These are phyloP conservation scores for Orthosia incerta DNA, from an alignment of 2,888 invertebrate genomes.

Conservation along the genomic window DNA sequence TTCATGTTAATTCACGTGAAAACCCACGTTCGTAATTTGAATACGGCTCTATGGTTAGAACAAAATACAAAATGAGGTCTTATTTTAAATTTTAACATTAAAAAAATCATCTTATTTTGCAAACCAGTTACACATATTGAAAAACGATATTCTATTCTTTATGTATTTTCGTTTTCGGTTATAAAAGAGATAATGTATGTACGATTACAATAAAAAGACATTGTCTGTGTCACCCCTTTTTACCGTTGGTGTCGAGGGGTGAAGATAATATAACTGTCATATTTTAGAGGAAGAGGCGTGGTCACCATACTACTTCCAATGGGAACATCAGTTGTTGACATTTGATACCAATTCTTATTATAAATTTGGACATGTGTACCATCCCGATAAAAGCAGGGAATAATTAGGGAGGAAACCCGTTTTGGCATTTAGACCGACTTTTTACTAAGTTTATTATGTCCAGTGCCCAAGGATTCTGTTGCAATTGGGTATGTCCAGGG, in stretches of 20 bases:
- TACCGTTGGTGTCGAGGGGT: conserved; percentile 71
- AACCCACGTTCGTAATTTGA: conserved; percentile 27
- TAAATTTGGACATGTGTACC: conserved; percentile 51
- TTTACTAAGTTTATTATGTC: neutral
- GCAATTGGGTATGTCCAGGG: neutral
- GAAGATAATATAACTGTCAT: conserved; percentile 83
- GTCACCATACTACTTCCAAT: conserved; percentile 84
- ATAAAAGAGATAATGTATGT: conserved; percentile 45
- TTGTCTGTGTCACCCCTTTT: conserved; percentile 63
- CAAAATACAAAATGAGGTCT: conserved; percentile 22
- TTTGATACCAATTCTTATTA: conserved; percentile 76
- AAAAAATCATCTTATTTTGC: conserved; percentile 6
- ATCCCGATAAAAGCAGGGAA: conserved; percentile 10
- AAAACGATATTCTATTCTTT: conserved; percentile 20
- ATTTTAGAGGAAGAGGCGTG: conserved; percentile 86
- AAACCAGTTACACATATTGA: conserved; percentile 38
- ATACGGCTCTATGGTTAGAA: conserved; percentile 10
- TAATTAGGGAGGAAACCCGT: conserved; percentile 22
- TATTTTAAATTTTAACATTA: neutral
- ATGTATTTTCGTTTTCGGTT: conserved; percentile 15
- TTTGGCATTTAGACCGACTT: neutral
- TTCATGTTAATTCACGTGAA: conserved; percentile 25
- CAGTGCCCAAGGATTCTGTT: neutral
- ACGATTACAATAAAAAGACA: conserved; percentile 34
- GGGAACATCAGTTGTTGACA: conserved; percentile 78